Evolutionary conservation across 2,797 vertebrate genomes (phyloP), one percentile per base, ranked within the genome.

Genomic region (Loriculus beryllinus): DNA sequence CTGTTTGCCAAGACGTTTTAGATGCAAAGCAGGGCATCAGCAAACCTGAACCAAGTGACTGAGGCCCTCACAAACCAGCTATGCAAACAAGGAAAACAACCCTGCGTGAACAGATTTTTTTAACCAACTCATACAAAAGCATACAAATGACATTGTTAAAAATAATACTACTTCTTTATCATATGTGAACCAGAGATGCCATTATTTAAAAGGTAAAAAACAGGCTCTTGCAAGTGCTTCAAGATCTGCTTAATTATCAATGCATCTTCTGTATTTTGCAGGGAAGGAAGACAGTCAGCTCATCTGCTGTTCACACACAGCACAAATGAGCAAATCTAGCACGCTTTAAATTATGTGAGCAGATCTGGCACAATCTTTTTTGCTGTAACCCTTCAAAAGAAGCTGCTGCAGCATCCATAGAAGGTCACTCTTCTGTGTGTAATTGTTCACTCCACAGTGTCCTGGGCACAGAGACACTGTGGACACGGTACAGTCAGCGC

Each of bases 1-100:
- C 54, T 84, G 67, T 59, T 59, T 90, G 79, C 69, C 93, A 95
- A 96, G 65, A 62, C 0, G 2, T 63, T 96, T 90, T 69, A 96
- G 82, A 91, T 77, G 81, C 64, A 79, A 91, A 93, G 90, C 51
- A 68, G 92, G 76, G 52, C 91, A 95, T 35, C 74, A 72, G 74
- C 88, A 81, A 95, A 96, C 63, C 64, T 62, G 74, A 95, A 83
- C 45, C 65, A 70, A 83, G 43, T 0, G 2, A 83, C 67, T 79
- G 67, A 91, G 91, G 42, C 49, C 69, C 54, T 86, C 57, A 48
- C 35, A 59, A 69, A 33, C 8, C 84, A 78, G 57, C 49, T 49
- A 25, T 3, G 47, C 45, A 79, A 85, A 82, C 40, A 84, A 43
- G 45, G 65, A 83, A 84, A 94, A 90, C 48, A 79, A 45, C 37